These are phyloP conservation scores for Tachycineta bicolor DNA, from an alignment of 2,113 vertebrate species.

Conservation along the genomic window DNA sequence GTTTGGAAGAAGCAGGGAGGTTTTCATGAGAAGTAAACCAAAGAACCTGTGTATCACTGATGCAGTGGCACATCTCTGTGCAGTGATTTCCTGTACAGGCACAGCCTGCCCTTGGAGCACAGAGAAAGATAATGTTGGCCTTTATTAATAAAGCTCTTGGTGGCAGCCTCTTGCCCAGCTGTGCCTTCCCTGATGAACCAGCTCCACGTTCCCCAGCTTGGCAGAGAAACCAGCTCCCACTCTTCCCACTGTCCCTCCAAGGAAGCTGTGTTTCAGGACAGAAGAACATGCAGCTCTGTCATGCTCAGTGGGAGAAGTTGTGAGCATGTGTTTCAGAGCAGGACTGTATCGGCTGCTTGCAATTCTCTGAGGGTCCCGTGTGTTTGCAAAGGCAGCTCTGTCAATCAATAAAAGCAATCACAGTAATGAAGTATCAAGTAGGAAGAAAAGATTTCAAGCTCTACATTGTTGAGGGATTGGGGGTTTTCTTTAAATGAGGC, in stretches of 20 bases:
- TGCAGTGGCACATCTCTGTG: not conserved
- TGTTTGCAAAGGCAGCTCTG: conserved; percentile 36
- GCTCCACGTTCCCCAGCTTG: not conserved
- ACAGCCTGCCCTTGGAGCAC: not conserved
- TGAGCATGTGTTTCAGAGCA: accelerated
- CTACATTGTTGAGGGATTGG: not conserved
- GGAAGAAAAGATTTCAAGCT: conserved; percentile 54
- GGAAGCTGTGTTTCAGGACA: not conserved
- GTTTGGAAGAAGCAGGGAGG: not conserved
- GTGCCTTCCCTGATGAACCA: not conserved
- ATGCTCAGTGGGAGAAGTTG: accelerated
- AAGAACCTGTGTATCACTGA: not conserved
- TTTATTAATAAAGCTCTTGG: not conserved
- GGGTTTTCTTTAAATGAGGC: conserved; percentile 38
- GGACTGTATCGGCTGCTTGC: not conserved
- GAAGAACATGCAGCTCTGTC: not conserved
- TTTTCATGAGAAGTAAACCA: not conserved
- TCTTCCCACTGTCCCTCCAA: not conserved
- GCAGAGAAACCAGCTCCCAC: not conserved
- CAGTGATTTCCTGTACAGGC: not conserved
- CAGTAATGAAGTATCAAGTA: conserved; percentile 53
- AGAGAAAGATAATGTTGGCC: not conserved
- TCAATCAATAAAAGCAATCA: conserved; percentile 68
- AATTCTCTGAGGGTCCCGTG: conserved; percentile 1
- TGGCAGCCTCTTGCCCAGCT: not conserved